Conservation (phyloP, 92 coral and sea anemone species). For the Parazoanthus atlanticus region DNA sequence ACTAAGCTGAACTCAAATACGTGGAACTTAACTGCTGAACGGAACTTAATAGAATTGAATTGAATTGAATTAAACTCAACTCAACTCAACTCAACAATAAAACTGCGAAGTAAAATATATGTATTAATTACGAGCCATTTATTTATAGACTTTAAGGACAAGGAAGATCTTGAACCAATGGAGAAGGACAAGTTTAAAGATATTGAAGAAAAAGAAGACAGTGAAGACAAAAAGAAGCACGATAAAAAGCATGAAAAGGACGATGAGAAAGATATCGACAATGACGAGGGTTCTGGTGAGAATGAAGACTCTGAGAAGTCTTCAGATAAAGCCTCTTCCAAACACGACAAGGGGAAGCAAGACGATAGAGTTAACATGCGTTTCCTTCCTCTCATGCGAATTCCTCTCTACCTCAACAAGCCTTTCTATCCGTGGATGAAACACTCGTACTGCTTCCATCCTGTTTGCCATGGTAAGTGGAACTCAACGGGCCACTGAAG, state of each 20-base stretch:
- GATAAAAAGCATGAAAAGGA: slow-evolving; percentile 29
- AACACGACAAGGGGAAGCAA: slow-evolving; percentile 10
- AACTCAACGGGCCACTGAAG: not conserved
- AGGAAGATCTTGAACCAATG: slow-evolving; percentile 18
- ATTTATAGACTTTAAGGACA: slow-evolving; percentile 1
- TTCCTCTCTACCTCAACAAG: slow-evolving; percentile 40
- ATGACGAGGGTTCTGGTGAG: slow-evolving; percentile 34
- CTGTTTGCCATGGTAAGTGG: slow-evolving; percentile 42
- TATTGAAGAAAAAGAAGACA: slow-evolving; percentile 15
- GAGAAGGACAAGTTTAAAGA: slow-evolving; percentile 31
- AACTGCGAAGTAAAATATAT: not conserved
- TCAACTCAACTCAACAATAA: not conserved
- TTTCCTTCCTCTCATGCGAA: slow-evolving; percentile 33
- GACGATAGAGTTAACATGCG: slow-evolving; percentile 35
- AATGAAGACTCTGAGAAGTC: slow-evolving; percentile 19
- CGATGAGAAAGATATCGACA: not conserved
- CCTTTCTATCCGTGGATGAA: slow-evolving; percentile 48
- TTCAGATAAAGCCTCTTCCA: not conserved
- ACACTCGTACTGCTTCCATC: slow-evolving; percentile 42
- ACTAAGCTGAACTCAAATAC: not conserved
- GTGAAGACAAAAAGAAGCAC: slow-evolving; percentile 1
- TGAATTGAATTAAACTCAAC: not conserved
- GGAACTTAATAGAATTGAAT: not conserved
- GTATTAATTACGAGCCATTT: not conserved
- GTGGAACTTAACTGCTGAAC: not conserved